Evolutionary conservation across 2,113 vertebrate genomes (phyloP).

Genomic region (Ochotona princeps): DNA sequence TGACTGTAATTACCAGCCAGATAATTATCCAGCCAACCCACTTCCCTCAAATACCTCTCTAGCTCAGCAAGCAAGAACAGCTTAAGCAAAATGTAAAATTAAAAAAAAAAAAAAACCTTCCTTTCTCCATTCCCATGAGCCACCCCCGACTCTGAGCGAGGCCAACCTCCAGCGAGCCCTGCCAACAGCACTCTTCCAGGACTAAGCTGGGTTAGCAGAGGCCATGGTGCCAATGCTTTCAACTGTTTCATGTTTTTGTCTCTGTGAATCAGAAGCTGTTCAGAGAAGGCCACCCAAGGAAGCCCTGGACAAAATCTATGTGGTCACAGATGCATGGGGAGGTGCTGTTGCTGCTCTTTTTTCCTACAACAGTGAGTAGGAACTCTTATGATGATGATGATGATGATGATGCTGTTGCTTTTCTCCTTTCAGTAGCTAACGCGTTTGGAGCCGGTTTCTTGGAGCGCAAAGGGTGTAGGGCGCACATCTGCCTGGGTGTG

Average conservation of each 20-base stretch:
- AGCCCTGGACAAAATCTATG: constrained; percentile 31
- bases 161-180: not conserved
- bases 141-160: not conserved
- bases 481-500: not conserved
- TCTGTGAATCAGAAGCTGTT: constrained; percentile 63
- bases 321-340: constrained; percentile 51
- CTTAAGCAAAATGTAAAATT: not conserved
- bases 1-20: constrained; percentile 63
- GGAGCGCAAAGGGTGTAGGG: not conserved
- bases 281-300: constrained; percentile 39
- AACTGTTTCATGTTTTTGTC: constrained; percentile 63
- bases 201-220: not conserved
- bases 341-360: not conserved
- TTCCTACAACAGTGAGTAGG: not conserved
- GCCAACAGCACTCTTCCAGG: not conserved
- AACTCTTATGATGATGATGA: not conserved
- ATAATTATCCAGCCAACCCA: constrained; percentile 52
- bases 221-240: constrained; percentile 13
- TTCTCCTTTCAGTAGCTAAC: not conserved
- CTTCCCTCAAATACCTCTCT: constrained; percentile 22
- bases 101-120: not conserved
- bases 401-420: not conserved
- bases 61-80: not conserved
- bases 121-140: not conserved
- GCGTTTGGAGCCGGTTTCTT: not conserved